Conservation (phyloP, 2,888 invertebrate species). For the Sminthurides aquaticus region DNA sequence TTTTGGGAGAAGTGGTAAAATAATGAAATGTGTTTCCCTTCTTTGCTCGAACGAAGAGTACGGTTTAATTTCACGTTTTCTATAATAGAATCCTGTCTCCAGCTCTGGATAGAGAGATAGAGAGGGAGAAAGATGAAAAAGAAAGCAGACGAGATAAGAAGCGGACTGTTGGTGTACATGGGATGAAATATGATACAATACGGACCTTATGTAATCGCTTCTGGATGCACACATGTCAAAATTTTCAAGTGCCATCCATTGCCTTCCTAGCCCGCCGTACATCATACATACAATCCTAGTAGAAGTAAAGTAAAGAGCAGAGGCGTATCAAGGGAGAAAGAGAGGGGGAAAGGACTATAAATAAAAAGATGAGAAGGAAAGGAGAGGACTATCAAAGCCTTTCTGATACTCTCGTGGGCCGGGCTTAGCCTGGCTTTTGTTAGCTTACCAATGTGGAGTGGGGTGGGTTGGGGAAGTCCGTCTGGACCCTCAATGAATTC, state of each 20-base stretch:
- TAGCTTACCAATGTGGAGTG: slow-evolving; percentile 3
- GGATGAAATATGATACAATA: not conserved
- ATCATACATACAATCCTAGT: too few relatives aligned
- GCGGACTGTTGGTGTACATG: not conserved
- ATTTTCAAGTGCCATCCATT: not conserved
- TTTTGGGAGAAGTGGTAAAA: too few relatives aligned
- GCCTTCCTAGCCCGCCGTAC: not conserved
- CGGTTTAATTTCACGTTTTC: too few relatives aligned
- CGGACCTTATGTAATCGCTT: not conserved
- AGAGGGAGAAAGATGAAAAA: not conserved
- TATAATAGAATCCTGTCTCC: too few relatives aligned
- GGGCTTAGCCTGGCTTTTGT: not conserved
- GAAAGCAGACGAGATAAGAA: not conserved
- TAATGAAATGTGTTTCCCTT: too few relatives aligned
- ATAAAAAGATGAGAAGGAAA: not conserved
- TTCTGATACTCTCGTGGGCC: slow-evolving; percentile 2
- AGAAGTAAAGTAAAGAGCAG: not conserved
- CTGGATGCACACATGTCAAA: slow-evolving; percentile 1
- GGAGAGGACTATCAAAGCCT: not conserved
- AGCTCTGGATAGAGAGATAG: too few relatives aligned
- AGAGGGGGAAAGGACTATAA: slow-evolving; percentile 7
- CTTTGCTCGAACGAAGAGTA: too few relatives aligned
- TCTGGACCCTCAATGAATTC: not conserved
- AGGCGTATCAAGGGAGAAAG: not conserved
- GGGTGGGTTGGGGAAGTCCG: not conserved